These are phyloP conservation scores for Anolis carolinensis DNA, from an alignment of 2,113 vertebrate species.

Conservation along the genomic window DNA sequence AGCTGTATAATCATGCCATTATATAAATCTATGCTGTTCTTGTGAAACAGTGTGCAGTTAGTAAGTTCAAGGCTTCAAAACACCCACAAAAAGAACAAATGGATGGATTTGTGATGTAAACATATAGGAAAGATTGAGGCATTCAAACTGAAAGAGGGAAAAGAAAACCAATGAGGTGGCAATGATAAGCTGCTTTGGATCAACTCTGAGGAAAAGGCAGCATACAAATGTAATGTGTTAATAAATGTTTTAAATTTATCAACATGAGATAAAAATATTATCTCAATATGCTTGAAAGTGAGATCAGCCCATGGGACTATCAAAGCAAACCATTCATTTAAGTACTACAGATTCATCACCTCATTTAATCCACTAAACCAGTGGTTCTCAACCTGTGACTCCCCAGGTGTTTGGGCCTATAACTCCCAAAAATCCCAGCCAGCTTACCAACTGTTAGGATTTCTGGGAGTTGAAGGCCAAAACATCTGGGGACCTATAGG, in stretches of 20 bases:
- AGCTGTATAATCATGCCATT: no score
- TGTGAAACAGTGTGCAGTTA: not conserved
- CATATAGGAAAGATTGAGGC: not conserved
- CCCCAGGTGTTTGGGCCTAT: no score
- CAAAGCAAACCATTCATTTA: not conserved
- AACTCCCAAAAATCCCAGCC: no score
- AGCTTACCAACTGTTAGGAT: no score
- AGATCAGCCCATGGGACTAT: not conserved
- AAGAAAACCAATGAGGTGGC: not conserved
- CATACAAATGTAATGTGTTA: no score
- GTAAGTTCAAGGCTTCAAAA: not conserved
- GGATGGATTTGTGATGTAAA: not conserved
- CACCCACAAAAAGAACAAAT: not conserved
- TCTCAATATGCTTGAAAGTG: not conserved
- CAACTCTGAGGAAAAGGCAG: no score
- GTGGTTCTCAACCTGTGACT: no score
- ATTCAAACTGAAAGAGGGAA: not conserved
- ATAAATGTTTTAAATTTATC: not conserved
- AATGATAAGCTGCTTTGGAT: not conserved
- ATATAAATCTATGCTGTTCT: not conserved
- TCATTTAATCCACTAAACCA: not conserved
- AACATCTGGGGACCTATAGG: no score
- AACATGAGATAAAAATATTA: not conserved
- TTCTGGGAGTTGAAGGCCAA: no score
- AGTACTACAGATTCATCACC: not conserved